phyloP scores from a whole-genome alignment of 2,888 invertebrate genomes.

The Pollenia labialis region DNA sequence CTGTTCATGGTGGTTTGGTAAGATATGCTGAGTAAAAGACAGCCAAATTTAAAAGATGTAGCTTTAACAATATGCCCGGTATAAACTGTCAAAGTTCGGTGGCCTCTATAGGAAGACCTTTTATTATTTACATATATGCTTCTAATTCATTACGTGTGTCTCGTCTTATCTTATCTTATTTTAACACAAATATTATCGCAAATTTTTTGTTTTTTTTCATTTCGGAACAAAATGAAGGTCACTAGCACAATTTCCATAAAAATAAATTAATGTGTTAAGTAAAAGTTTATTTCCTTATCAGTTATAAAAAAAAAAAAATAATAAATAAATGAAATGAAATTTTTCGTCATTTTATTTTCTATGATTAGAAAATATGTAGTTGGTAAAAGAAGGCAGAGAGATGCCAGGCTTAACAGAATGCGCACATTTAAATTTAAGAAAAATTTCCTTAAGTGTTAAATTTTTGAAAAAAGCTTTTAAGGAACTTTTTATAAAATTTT shows the following conservation, averaged over 20 bases:
- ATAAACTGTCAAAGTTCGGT: no score
- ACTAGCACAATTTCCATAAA: conserved; percentile 79
- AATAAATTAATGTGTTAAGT: conserved; percentile 1
- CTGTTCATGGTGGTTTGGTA: no score
- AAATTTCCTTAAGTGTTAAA: no score
- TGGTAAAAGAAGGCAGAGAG: background rate
- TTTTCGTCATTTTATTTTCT: conserved; percentile 50
- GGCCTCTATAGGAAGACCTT: no score
- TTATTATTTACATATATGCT: background rate
- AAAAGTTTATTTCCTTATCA: conserved; percentile 57
- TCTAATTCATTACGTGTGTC: conserved; percentile 23
- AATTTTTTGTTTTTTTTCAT: background rate
- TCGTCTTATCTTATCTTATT: conserved; percentile 55
- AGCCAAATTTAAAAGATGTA: no score
- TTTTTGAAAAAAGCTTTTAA: no score
- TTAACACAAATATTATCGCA: conserved; percentile 74
- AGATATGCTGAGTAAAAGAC: no score
- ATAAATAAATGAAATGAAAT: conserved; percentile 11
- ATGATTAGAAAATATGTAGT: conserved; percentile 38
- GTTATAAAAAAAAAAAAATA: conserved; percentile 20
- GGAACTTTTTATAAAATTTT: no score
- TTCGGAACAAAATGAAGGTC: conserved; percentile 80
- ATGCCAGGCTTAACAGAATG: conserved; percentile 7
- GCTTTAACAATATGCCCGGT: no score
- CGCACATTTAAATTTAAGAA: background rate